Base-by-base conservation (phyloP, 2,888 invertebrate genomes). In the Trachelus stipa region DNA sequence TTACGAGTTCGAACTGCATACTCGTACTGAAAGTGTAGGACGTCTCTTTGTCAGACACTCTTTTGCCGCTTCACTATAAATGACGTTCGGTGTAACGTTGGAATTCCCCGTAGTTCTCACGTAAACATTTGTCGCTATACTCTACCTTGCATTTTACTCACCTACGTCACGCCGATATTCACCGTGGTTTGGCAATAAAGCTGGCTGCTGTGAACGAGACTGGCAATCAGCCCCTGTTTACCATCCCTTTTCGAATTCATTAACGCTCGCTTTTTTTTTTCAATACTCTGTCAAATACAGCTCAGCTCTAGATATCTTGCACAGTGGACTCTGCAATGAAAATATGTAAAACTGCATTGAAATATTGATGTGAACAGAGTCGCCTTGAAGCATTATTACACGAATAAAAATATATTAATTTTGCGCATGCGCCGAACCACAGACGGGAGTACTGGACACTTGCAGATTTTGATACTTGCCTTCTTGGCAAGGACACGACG, bases 221-320 rank as follows among this genome's bases (percentile, higher is more conserved):
- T 77, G 78, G 80, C 81, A 82, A 85, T 86, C 82, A 82, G 79
- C 77, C 75, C 77, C 74, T 84, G 80, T 86, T 86, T 86, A 79
- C 81, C 73, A 68, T 79, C 81, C 79, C 81, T 83, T 85, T 76
- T 77, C 81, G 79, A 82, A 85, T 84, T 86, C 80, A 85, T 85
- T 83, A 82, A 76, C 79, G 78, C 76, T 71, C 73, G 80, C 79
- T 35, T 35, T 35, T 35, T 35, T 35, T 83, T 84, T 79, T 56
- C 56, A 56, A 23, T 23, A 23, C 23, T 56, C 23, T 56, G 56
- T 56, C 56, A 56, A 56, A 56, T 56, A 56, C 9, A 56, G 23
- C 9, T 56, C 56, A 23, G 15, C 23, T 56, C 9, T 9, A 9
- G 56, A 56, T 56, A 56, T 56, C 23, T 56, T 56, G 23, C 2